Percentiles rank a stretch among this genome's conserved stretches.
Conservation (phyloP, 2,797 vertebrate species). For the Todus mexicanus region DNA sequence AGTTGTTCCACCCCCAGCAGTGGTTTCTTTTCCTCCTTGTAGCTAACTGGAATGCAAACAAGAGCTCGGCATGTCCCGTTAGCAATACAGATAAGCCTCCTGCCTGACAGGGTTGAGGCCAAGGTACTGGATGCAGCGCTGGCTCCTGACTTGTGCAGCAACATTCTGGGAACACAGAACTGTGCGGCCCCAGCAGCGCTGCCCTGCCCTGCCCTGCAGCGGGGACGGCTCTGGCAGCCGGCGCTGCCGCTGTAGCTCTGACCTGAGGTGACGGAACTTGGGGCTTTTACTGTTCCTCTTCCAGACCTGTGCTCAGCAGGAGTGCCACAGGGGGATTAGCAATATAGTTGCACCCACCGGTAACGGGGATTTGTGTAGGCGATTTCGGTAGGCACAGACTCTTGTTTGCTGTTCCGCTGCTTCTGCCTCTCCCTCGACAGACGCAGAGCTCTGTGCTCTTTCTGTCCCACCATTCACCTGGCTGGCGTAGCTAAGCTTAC, state of each 20-base stretch:
- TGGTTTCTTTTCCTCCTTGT: neutral
- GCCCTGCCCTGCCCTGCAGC: rapidly evolving
- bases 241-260: rapidly evolving
- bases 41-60: neutral
- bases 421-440: neutral
- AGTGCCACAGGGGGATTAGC: rapidly evolving
- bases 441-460: rapidly evolving
- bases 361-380: neutral
- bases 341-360: rapidly evolving
- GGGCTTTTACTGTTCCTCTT: rapidly evolving
- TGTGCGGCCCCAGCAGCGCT: rapidly evolving
- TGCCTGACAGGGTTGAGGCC: neutral
- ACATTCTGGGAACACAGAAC: rapidly evolving
- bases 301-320: rapidly evolving
- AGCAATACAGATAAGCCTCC: rapidly evolving
- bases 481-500: rapidly evolving
- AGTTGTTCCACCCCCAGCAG: rapidly evolving
- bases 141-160: rapidly evolving
- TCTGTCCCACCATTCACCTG: neutral
- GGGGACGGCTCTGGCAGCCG: neutral
- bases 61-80: rapidly evolving
- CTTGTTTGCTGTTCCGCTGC: neutral
- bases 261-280: rapidly evolving
- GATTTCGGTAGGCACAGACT: rapidly evolving
- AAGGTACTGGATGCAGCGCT: rapidly evolving